A percentile compares a stretch with the other conserved stretches of the same genome.
Conservation (phyloP, 2,797 vertebrate genomes). For the Phyllotis vaccarum region DNA sequence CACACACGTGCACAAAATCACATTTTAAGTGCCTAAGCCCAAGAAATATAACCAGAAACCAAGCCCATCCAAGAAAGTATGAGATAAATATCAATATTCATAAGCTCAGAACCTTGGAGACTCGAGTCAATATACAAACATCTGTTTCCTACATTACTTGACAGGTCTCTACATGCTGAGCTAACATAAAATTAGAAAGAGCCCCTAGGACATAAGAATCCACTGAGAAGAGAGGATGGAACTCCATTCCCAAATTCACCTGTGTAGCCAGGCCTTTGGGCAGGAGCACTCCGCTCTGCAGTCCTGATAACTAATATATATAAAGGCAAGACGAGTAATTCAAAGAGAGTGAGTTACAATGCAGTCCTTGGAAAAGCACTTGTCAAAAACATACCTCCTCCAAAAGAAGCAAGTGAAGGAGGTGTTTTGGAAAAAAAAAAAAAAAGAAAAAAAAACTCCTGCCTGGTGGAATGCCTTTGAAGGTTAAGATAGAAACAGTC, state of each 20-base stretch:
- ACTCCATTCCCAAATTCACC: neutral
- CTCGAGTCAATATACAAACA: slow-evolving; percentile 55
- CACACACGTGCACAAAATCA: neutral
- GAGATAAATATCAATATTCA: slow-evolving; percentile 53
- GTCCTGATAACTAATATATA: slow-evolving; percentile 51
- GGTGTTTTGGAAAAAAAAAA: slow-evolving; percentile 67
- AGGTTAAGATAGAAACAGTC: slow-evolving; percentile 66
- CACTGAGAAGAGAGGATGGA: neutral
- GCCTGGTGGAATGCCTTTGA: slow-evolving; percentile 69
- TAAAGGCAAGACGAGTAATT: slow-evolving; percentile 14
- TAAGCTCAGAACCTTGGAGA: slow-evolving; percentile 50
- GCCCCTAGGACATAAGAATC: neutral
- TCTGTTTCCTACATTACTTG: slow-evolving; percentile 14
- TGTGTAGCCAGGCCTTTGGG: neutral
- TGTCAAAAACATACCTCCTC: slow-evolving; percentile 69
- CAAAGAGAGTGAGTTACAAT: slow-evolving; percentile 46
- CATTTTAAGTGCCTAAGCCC: slow-evolving; percentile 56
- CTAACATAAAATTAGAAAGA: neutral
- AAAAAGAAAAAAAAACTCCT: slow-evolving; percentile 44
- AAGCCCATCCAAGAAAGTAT: neutral
- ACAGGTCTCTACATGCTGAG: neutral
- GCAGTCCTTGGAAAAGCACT: slow-evolving; percentile 52
- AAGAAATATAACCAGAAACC: slow-evolving; percentile 59
- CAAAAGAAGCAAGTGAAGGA: slow-evolving; percentile 56
- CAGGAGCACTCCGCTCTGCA: neutral